Percentiles rank a stretch among this genome's conserved stretches.
Conservation (phyloP, 1,140 invertebrate genomes). For the Cherax destructor region DNA sequence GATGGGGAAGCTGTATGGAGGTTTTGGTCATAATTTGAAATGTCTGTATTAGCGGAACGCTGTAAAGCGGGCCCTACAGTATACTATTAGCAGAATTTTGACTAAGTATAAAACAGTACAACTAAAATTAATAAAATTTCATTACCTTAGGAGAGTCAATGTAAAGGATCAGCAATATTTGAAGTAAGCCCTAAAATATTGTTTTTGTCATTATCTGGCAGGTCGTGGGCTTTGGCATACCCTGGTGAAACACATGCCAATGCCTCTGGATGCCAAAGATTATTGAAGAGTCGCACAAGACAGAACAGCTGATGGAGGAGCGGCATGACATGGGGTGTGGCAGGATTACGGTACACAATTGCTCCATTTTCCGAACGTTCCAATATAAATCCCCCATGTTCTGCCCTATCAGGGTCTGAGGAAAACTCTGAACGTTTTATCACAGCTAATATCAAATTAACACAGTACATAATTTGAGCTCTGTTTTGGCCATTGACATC, state of each 20-base stretch:
- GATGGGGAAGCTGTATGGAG: too few relatives aligned
- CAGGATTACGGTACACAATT: constrained; percentile 89
- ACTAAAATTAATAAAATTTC: too few relatives aligned
- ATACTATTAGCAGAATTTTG: too few relatives aligned
- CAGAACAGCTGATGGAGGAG: constrained; percentile 86
- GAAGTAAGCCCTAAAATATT: constrained; percentile 68
- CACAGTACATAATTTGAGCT: constrained; percentile 81
- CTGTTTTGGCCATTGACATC: constrained; percentile 80
- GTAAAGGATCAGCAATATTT: constrained; percentile 41
- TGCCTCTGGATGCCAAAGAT: constrained; percentile 84
- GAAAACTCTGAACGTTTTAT: constrained; percentile 85
- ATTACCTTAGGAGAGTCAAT: constrained; percentile 55
- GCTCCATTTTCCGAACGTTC: constrained; percentile 84
- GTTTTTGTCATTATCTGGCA: constrained; percentile 69
- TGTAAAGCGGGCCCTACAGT: too few relatives aligned
- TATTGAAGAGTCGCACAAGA: constrained; percentile 86
- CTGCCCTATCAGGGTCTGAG: constrained; percentile 83
- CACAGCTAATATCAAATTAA: constrained; percentile 86
- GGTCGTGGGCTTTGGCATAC: constrained; percentile 78
- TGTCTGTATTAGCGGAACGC: too few relatives aligned
- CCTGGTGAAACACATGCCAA: constrained; percentile 77
- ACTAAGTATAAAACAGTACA: background rate
- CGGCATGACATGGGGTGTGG: constrained; percentile 86
- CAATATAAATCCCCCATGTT: constrained; percentile 87
- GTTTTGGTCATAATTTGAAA: too few relatives aligned